A percentile compares a stretch with the other conserved stretches of the same genome.
Conservation (phyloP, 2,797 vertebrate species). For the Phaenicophaeus curvirostris region DNA sequence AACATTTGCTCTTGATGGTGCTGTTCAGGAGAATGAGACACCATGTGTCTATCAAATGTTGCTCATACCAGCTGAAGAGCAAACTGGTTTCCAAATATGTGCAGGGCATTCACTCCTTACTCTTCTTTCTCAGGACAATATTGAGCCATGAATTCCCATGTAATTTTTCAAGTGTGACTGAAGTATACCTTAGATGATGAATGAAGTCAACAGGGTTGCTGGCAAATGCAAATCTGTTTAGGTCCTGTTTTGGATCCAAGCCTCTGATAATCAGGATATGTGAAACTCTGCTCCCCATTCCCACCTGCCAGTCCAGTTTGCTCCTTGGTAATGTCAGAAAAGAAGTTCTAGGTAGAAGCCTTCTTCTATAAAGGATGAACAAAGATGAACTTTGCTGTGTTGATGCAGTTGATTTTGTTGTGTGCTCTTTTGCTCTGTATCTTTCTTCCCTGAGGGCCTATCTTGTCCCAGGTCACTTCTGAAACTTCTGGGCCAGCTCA, state of each 20-base stretch:
- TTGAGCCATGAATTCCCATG: background rate
- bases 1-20: background rate
- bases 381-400: background rate
- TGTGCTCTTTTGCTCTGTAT: rapidly evolving
- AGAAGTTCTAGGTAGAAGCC: background rate
- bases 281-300: background rate
- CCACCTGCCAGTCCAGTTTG: background rate
- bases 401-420: background rate
- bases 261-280: background rate
- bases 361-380: background rate
- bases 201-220: background rate
- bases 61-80: background rate
- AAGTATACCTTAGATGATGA: background rate
- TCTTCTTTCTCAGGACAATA: background rate
- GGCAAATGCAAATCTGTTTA: background rate
- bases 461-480: background rate
- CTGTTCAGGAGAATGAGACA: background rate
- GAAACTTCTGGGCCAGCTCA: background rate
- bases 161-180: background rate
- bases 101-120: background rate
- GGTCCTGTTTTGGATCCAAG: background rate
- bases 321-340: background rate
- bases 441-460: background rate
- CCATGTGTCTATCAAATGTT: background rate
- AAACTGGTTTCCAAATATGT: background rate